These are phyloP conservation scores for Cathartes aura DNA, from an alignment of 2,113 vertebrate genomes.

Conservation along the genomic window DNA sequence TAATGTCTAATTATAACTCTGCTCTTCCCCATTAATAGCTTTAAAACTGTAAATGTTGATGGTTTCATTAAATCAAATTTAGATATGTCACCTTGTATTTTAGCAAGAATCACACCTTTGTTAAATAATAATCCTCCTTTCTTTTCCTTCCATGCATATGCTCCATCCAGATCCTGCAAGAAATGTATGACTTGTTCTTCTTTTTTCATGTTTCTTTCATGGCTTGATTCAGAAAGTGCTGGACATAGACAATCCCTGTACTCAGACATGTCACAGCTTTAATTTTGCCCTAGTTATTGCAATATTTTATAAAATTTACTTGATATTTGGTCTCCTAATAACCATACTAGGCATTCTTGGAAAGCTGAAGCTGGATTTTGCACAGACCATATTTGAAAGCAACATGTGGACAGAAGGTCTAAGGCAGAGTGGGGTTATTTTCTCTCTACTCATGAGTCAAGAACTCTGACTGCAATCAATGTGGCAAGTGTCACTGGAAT, in stretches of 20 bases:
- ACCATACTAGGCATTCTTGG: neutral
- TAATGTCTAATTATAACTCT: neutral
- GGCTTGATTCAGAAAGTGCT: neutral
- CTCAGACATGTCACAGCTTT: neutral
- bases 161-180: neutral
- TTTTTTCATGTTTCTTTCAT: neutral
- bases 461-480: neutral
- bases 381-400: neutral
- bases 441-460: neutral
- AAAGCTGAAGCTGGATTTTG: neutral
- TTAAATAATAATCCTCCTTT: neutral
- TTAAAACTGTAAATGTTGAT: neutral
- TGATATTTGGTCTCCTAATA: neutral
- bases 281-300: neutral
- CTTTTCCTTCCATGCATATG: neutral
- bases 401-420: neutral
- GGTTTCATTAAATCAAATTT: neutral
- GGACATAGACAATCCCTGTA: neutral
- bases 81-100: neutral
- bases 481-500: neutral
- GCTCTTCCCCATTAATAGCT: neutral
- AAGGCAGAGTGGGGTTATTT: neutral
- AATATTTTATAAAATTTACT: neutral
- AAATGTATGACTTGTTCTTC: neutral
- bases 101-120: neutral